Base-by-base conservation (phyloP, 2,797 vertebrate species). In the Silurus aristotelis region DNA sequence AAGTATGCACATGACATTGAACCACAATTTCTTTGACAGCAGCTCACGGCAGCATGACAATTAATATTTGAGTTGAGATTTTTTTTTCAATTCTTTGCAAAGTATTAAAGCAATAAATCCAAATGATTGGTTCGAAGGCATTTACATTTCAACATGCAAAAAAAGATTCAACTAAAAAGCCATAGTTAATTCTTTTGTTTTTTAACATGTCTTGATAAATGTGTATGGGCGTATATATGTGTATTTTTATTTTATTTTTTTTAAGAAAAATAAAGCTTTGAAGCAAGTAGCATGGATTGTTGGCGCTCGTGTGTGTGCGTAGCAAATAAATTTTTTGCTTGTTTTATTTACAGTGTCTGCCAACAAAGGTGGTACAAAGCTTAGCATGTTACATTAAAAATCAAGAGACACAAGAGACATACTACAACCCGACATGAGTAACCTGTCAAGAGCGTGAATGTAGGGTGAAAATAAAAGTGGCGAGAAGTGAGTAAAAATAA, bases 401-500 rank as follows among this genome's bases (percentile, higher is more conserved):
- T 67, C 9, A 80, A 48, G 27, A 63, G 52, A 19, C 14, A 64
- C 38, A 64, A 66, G 6, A 79, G 58, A 48, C 13, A 48, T 17
- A 48, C 31, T 79, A 77, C 38, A 79, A 52, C 61, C 38, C 4
- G 2, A 52, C 31, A n/a, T 6, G 12, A 61, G 6, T 43, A 61
- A 78, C 19, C 61, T 43, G 25, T 14, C 22, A 43, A n/a, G 20
- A 64, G 61, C 48, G 89, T 90, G 27, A 81, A 78, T 64, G 89
- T 90, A 91, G 92, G 86, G 58, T 76, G 73, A 92, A 86, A 89
- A 91, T 91, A 89, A 85, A 87, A 90, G n/a, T 27, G 22, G 85
- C 93, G 90, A 48, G 5, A 78, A 38, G 19, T 13, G 6, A 79
- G 46, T 79, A 46, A 79, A 79, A 79, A 79, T 46, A 63, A 63